phyloP scores from a whole-genome alignment of 2,888 invertebrate genomes.

The Synergus gifuensis region DNA sequence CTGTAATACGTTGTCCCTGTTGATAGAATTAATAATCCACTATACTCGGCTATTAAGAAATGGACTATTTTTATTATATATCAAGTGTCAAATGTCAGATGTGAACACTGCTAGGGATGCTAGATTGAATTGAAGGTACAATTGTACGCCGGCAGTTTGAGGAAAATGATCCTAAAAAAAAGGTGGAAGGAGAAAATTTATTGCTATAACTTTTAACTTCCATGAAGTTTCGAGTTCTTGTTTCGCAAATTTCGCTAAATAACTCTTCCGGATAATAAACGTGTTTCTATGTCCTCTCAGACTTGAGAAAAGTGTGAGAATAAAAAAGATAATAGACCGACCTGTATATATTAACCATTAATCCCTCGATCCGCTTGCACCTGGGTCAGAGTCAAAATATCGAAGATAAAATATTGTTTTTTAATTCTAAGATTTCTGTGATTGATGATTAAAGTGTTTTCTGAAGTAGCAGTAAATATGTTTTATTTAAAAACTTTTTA shows the following conservation, averaged over 20 bases:
- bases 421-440: background rate
- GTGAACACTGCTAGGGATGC: constrained; percentile 26
- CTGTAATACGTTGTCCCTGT: constrained; percentile 35
- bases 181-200: constrained; percentile 38
- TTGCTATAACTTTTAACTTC: constrained; percentile 65
- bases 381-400: constrained; percentile 20
- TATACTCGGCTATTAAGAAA: constrained; percentile 63
- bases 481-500: background rate
- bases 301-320: constrained; percentile 39
- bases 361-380: constrained; percentile 41
- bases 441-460: background rate
- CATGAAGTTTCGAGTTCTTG: constrained; percentile 69
- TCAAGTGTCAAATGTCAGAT: constrained; percentile 68
- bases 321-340: constrained; percentile 41
- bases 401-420: background rate
- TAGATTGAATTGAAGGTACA: constrained; percentile 39
- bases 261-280: constrained; percentile 23
- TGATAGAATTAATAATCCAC: constrained; percentile 34
- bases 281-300: constrained; percentile 35
- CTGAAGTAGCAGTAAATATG: background rate
- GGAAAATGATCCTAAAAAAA: constrained; percentile 47
- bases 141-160: constrained; percentile 34
- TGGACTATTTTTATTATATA: constrained; percentile 73
- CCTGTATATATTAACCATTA: constrained; percentile 11
- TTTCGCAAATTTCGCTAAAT: constrained; percentile 50